Percentiles rank a stretch among this genome's conserved stretches.
phyloP scores from a whole-genome alignment of 2,113 vertebrate species.

The Lanius collurio region DNA sequence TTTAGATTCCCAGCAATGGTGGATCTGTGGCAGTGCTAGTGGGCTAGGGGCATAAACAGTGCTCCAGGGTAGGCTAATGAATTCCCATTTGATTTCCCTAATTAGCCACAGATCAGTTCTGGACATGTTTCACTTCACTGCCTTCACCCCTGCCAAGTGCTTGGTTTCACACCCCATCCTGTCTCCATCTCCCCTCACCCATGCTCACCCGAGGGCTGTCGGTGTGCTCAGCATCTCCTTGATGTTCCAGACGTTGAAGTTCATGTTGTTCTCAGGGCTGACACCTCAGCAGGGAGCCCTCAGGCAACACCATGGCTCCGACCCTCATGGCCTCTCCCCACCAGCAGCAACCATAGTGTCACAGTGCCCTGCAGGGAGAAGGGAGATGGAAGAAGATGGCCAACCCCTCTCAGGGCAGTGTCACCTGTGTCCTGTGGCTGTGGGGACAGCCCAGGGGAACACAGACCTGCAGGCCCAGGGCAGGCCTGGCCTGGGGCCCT shows the following conservation, averaged over 20 bases:
- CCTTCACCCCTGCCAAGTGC: not conserved
- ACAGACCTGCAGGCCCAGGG: accelerated
- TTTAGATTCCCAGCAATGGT: not conserved
- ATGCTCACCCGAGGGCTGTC: slow-evolving; percentile 72
- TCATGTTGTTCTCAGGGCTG: slow-evolving; percentile 74
- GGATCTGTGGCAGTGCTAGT: not conserved
- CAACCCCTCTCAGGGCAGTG: not conserved
- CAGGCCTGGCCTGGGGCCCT: not conserved
- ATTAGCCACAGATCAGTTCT: not conserved
- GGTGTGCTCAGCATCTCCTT: slow-evolving; percentile 88
- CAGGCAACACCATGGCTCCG: accelerated
- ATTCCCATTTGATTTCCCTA: not conserved
- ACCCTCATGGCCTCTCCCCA: accelerated
- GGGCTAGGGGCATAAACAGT: not conserved
- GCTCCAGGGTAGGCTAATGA: not conserved
- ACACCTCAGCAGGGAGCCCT: accelerated
- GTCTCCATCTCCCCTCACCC: not conserved
- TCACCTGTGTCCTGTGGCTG: not conserved
- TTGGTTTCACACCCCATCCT: not conserved
- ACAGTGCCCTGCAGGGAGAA: not conserved
- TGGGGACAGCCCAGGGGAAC: not conserved
- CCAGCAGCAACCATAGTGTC: not conserved
- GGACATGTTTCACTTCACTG: not conserved
- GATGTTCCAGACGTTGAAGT: slow-evolving; percentile 84
- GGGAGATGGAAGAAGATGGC: not conserved